A percentile compares a stretch with the other conserved stretches of the same genome.
Conservation (phyloP, 2,888 invertebrate genomes). For the Eupsilia transversa region DNA sequence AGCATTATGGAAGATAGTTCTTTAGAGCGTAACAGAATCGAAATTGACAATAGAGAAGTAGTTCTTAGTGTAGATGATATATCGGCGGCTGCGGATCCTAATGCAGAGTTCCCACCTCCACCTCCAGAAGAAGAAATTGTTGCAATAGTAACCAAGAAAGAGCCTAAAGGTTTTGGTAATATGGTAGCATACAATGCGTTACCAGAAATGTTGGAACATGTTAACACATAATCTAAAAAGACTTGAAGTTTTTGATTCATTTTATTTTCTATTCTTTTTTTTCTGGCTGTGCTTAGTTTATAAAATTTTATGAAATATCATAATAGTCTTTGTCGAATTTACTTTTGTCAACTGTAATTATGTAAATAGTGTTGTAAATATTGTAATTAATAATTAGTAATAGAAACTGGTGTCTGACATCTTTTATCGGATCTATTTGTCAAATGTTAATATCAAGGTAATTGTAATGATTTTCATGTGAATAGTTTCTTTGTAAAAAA, state of each 20-base stretch:
- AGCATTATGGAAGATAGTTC: constrained; percentile 90
- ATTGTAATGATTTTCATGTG: constrained; percentile 87
- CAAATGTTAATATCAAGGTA: constrained; percentile 87
- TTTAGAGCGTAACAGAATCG: constrained; percentile 86
- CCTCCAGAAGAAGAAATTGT: constrained; percentile 88
- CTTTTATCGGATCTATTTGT: constrained; percentile 86
- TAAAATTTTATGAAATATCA: constrained; percentile 68
- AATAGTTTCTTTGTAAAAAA: constrained; percentile 87
- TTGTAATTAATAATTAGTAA: constrained; percentile 75
- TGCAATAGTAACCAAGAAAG: constrained; percentile 89
- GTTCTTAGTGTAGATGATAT: constrained; percentile 89
- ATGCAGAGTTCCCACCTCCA: constrained; percentile 83
- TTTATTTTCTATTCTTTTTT: constrained; percentile 67
- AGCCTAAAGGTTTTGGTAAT: constrained; percentile 87
- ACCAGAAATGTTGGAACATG: constrained; percentile 89
- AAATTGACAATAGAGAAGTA: constrained; percentile 88
- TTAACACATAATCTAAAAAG: constrained; percentile 79
- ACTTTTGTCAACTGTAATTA: constrained; percentile 72
- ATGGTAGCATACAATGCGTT: constrained; percentile 90
- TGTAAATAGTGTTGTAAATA: constrained; percentile 77
- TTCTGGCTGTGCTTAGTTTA: constrained; percentile 76
- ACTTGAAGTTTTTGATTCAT: constrained; percentile 63
- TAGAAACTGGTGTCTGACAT: constrained; percentile 84
- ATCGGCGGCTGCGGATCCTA: constrained; percentile 79
- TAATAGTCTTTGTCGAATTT: constrained; percentile 73